These are phyloP conservation scores for Euplagia quadripunctaria DNA, from an alignment of 2,888 invertebrate genomes.

Conservation along the genomic window DNA sequence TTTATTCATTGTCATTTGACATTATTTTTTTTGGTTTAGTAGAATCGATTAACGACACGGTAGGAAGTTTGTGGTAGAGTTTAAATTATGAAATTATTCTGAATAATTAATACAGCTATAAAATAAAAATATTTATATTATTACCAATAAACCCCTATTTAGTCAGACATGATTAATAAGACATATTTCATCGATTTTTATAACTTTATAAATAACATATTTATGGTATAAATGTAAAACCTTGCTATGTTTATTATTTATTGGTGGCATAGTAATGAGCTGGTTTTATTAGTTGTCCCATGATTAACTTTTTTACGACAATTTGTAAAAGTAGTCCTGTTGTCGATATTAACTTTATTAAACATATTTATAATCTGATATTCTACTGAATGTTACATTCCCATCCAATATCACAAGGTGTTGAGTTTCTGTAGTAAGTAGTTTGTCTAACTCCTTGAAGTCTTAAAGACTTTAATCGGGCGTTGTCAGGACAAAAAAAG, in stretches of 20 bases:
- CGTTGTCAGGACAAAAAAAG: no score
- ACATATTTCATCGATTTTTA: conserved; percentile 48
- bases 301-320: conserved; percentile 9
- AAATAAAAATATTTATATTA: conserved; percentile 26
- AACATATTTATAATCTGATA: background rate
- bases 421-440: no score
- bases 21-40: background rate
- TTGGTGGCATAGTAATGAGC: conserved; percentile 31
- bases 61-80: background rate
- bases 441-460: no score
- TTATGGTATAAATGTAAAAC: conserved; percentile 24
- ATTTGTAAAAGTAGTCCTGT: background rate
- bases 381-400: background rate
- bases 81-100: conserved; percentile 4
- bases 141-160: conserved; percentile 22
- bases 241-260: conserved; percentile 25
- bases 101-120: conserved; percentile 37
- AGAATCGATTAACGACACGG: background rate
- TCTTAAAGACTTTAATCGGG: no score
- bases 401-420: no score
- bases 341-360: background rate
- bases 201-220: conserved; percentile 39
- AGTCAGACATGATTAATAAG: conserved; percentile 41
- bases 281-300: conserved; percentile 20
- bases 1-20: conserved; percentile 11